Conservation (phyloP, 1,140 invertebrate genomes). For the Drosophila dunni region DNA sequence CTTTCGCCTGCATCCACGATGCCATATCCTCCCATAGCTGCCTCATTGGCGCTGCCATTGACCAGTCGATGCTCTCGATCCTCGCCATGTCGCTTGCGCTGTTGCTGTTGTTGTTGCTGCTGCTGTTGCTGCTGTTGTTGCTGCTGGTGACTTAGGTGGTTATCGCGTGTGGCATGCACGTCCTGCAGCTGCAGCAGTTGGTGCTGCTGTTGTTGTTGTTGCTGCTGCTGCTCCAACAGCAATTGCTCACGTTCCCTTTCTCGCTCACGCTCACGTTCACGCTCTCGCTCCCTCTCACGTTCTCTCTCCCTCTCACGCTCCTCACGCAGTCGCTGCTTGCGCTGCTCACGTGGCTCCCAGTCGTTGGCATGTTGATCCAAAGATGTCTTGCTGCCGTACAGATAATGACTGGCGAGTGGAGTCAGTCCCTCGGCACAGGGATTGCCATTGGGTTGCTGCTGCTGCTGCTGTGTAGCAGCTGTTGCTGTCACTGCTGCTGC, state of each 20-base stretch:
- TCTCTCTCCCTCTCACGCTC: constrained; percentile 62
- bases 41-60: constrained; percentile 52
- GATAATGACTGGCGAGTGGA: constrained; percentile 74
- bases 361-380: constrained; percentile 59
- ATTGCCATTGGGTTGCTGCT: constrained; percentile 54
- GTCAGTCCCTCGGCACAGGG: constrained; percentile 75
- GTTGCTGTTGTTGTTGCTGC: constrained; percentile 44
- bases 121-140: constrained; percentile 27
- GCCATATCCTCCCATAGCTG: constrained; percentile 17
- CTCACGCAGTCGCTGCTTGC: constrained; percentile 66
- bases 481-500: constrained; percentile 26
- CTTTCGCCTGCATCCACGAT: constrained; percentile 87
- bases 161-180: constrained; percentile 48
- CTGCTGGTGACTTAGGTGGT: constrained; percentile 51
- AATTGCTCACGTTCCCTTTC: constrained; percentile 60
- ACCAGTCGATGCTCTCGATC: constrained; percentile 65
- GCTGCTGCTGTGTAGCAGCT: constrained; percentile 33
- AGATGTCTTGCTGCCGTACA: constrained; percentile 77
- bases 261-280: constrained; percentile 32
- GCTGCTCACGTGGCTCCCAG: constrained; percentile 69
- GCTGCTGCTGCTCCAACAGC: constrained; percentile 60
- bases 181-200: constrained; percentile 57
- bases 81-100: constrained; percentile 57
- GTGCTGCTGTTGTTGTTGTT: constrained; percentile 49
- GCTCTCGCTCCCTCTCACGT: constrained; percentile 31